Conservation (phyloP, 2,113 vertebrate species). For the Thinocorus orbignyianus region DNA sequence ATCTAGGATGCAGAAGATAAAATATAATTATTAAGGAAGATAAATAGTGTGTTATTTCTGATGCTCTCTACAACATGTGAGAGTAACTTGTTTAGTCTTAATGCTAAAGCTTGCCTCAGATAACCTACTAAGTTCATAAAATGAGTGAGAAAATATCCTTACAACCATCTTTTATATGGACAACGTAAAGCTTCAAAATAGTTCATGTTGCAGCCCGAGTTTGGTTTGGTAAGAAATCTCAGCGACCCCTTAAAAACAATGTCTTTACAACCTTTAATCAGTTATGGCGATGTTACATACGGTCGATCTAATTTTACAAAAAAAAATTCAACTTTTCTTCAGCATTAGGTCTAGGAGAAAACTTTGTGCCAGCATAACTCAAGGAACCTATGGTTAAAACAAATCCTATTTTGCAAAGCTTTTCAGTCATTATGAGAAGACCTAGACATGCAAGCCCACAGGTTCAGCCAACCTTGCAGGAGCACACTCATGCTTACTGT, state of each 20-base stretch:
- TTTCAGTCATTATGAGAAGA: background rate
- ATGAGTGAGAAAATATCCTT: background rate
- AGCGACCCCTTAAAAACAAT: background rate
- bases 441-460: background rate
- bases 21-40: slow-evolving; percentile 32
- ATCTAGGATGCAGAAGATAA: slow-evolving; percentile 37
- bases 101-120: background rate
- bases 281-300: background rate
- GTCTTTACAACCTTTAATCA: background rate
- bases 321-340: background rate
- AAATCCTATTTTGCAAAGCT: background rate
- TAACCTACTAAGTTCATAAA: background rate
- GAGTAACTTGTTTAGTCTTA: background rate
- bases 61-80: background rate
- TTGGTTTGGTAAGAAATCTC: background rate
- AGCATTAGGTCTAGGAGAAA: background rate
- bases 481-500: background rate
- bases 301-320: background rate
- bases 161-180: background rate
- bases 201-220: background rate
- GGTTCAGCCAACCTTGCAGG: background rate
- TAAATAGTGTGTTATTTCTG: background rate
- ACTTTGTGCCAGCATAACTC: background rate
- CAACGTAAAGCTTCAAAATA: background rate
- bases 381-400: background rate